These are phyloP conservation scores for Amaurobius ferox DNA, from an alignment of 2,888 invertebrate genomes.

Conservation along the genomic window DNA sequence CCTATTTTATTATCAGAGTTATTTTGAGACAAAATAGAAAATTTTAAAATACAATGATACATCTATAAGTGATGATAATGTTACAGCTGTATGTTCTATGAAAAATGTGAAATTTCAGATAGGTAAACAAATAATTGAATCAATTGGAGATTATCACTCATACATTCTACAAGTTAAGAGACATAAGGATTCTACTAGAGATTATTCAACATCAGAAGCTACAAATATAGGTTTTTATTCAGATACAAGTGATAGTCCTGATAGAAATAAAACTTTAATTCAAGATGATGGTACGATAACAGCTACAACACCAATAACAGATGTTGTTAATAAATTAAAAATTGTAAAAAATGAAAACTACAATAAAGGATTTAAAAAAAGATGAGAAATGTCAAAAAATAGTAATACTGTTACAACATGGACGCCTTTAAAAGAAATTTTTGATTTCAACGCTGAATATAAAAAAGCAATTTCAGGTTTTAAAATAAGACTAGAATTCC, in stretches of 20 bases:
- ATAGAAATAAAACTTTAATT: neutral
- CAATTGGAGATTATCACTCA: neutral
- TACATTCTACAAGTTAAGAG: neutral
- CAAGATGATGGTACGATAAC: slow-evolving; percentile 3
- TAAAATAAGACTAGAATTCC: neutral
- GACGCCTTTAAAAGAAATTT: neutral
- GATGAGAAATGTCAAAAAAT: neutral
- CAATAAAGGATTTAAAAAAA: neutral
- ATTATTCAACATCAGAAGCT: neutral
- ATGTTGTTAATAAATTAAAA: slow-evolving; percentile 17
- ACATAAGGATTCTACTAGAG: neutral
- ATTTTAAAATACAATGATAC: neutral
- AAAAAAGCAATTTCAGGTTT: neutral
- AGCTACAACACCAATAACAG: neutral
- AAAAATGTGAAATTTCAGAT: neutral
- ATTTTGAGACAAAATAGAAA: too few species aligned
- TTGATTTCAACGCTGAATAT: slow-evolving; percentile 15
- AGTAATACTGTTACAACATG: neutral
- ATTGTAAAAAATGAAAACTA: neutral
- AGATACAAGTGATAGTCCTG: neutral
- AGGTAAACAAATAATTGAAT: neutral
- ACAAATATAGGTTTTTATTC: neutral
- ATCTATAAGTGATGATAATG: neutral
- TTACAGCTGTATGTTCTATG: neutral
- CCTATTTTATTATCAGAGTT: too few species aligned